Base-by-base conservation (phyloP, 2,888 invertebrate genomes). In the Galeopsomyia nigrocyanea region DNA sequence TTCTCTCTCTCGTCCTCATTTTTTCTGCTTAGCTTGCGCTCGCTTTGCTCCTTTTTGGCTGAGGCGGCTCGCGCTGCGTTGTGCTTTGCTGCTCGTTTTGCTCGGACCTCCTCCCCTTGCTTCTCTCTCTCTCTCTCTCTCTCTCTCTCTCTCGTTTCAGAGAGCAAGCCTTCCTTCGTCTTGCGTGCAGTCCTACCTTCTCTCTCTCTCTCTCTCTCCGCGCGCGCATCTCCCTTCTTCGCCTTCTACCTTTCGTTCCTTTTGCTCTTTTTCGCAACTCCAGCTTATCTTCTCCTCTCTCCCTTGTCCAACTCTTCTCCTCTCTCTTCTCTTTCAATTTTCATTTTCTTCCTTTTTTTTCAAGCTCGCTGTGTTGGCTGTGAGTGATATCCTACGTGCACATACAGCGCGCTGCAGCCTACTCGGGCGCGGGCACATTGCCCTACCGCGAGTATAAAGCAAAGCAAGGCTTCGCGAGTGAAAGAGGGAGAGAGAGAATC, bases 221-320 rank as follows among this genome's bases (percentile, higher is more conserved):
- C 39, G 7, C 39, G 5, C 39, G 39, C 39, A 7, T 39, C 39
- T 10, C 10, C 39, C 13, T 39, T 13, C 39, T 7, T 39, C 39
- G 7, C 39, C 39, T 10, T 7, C 13, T 7, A 7, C 39, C 39
- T 31, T 31, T 7, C 31, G 7, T 31, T 5, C 78, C 81, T 80
- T 80, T 79, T 79, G 78, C 79, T 75, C 76, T 75, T 75, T 78
- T 77, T 68, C 64, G 75, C 73, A 74, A 76, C 79, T 74, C 68
- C 75, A 74, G 73, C 68, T 56, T 76, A 71, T 76, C 66, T 76
- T 77, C 74, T 68, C 61, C 56, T 39, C 60, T 58, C 10, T 64
- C 76, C 47, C 65, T 75, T 75, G 72, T 74, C 70, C 75, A 73
- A 73, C 66, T 53, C 77, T 73, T 76, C 66, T 76, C 77, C 75